Conservation (phyloP, 2,888 invertebrate genomes). For the Aleiodes testaceus region DNA sequence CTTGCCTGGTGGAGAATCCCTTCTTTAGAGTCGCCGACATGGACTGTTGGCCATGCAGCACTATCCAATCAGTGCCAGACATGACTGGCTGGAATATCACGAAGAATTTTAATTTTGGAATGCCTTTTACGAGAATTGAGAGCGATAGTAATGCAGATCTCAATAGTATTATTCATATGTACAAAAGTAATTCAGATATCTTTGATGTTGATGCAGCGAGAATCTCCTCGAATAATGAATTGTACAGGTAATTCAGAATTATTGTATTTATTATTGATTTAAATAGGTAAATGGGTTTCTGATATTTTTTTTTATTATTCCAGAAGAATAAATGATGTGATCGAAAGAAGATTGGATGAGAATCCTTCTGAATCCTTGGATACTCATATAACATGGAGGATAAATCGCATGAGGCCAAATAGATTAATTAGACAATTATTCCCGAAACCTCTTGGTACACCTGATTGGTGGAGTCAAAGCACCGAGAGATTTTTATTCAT, state of each 20-base stretch:
- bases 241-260: conserved; percentile 58
- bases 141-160: conserved; percentile 76
- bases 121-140: conserved; percentile 78
- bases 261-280: too few relatives aligned
- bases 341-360: conserved; percentile 57
- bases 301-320: conserved; percentile 26
- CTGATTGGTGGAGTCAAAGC: conserved; percentile 81
- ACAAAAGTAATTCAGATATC: conserved; percentile 76
- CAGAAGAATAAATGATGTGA: conserved; percentile 61
- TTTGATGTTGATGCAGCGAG: conserved; percentile 80
- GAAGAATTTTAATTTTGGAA: conserved; percentile 75
- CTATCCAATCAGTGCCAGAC: conserved; percentile 80
- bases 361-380: conserved; percentile 57
- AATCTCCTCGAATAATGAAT: conserved; percentile 71
- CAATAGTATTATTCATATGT: conserved; percentile 76
- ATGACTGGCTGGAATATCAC: conserved; percentile 77
- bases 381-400: conserved; percentile 78
- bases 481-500: conserved; percentile 85
- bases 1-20: conserved; percentile 88
- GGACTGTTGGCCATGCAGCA: conserved; percentile 89
- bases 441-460: conserved; percentile 81
- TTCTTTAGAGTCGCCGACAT: conserved; percentile 87
- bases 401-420: conserved; percentile 84
- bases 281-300: neutral
- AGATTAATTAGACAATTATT: conserved; percentile 83